A percentile compares a stretch with the other conserved stretches of the same genome.
These are phyloP conservation scores for Nymphalis polychloros DNA, from an alignment of 2,888 invertebrate species.

Conservation along the genomic window DNA sequence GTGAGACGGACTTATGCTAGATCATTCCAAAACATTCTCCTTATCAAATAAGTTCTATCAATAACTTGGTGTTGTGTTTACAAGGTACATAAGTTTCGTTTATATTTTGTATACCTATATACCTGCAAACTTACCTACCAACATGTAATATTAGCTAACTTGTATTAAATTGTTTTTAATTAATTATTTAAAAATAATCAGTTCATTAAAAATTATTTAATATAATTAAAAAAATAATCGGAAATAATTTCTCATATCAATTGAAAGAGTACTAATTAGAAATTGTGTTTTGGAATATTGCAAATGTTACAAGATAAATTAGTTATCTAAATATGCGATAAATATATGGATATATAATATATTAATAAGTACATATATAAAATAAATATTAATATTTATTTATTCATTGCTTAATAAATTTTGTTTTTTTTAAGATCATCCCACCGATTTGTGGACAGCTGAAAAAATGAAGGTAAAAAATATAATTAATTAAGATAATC, in stretches of 20 bases:
- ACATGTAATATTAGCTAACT: too few relatives aligned
- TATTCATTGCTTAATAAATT: neutral
- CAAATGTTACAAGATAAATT: neutral
- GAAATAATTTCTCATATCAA: too few relatives aligned
- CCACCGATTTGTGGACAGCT: conserved; percentile 2
- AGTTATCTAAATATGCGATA: neutral
- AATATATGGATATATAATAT: neutral
- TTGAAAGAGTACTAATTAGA: too few relatives aligned
- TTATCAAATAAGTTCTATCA: conserved; percentile 19
- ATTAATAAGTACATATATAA: neutral
- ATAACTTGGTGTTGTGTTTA: neutral
- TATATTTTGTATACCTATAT: too few relatives aligned
- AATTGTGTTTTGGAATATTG: too few relatives aligned
- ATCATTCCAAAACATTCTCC: conserved; percentile 22
- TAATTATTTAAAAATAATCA: too few relatives aligned
- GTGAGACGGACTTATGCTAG: conserved; percentile 9
- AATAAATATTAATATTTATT: neutral
- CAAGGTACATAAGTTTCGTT: neutral
- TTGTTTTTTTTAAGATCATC: neutral
- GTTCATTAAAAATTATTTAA: too few relatives aligned
- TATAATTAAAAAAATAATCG: too few relatives aligned
- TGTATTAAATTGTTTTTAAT: too few relatives aligned
- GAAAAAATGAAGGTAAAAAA: conserved; percentile 4
- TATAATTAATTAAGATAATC: neutral
- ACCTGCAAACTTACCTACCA: too few relatives aligned